Evolutionary conservation across 2,888 invertebrate species (phyloP), one percentile per base, ranked within the genome.

Genomic region (Odontomyia ornata): DNA sequence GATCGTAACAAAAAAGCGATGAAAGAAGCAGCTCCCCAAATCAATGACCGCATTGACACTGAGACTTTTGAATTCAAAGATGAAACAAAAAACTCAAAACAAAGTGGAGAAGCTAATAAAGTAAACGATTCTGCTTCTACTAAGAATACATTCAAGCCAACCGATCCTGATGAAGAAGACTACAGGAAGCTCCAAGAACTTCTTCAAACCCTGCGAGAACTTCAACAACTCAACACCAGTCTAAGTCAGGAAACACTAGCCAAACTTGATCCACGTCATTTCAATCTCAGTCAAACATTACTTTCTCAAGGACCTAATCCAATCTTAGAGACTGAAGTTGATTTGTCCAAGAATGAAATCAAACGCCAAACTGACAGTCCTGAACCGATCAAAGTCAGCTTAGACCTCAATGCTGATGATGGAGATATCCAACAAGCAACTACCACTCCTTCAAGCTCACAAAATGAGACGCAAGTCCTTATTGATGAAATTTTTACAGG

Each of bases 111-210:
- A 36, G 15, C 7, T 60, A 18, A 13, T 15, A 18, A 2, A 15
- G 3, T 15, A 7, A 36, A 36, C n/a, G 21, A 78, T 46, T 62
- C 60, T 7, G 75, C 64, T 18, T 21, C 67, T 3, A 52, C 65
- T 21, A 76, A 67, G 21, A 76, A 25, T 28, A 30, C 76, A 11
- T 76, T 69, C 18, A 69, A 76, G 36, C 69, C 76, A 0, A 23
- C 56, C 4, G 18, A 46, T 25, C 60, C 84, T 0, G 85, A 88
- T 47, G 87, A 89, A 46, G 89, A 88, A 21, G 90, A 91, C 81
- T 84, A 88, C 1, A 83, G 86, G 2, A 88, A 88, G 80, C 80
- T 89, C 23, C 86, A 87, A 56, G 87, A 88, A 80, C 81, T 89
- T 3, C 81, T 89, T 27, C 85, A 86, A n/a, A 87, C 89, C 47